phyloP scores from a whole-genome alignment of 2,113 vertebrate genomes.

The Microcebus griseorufus region DNA sequence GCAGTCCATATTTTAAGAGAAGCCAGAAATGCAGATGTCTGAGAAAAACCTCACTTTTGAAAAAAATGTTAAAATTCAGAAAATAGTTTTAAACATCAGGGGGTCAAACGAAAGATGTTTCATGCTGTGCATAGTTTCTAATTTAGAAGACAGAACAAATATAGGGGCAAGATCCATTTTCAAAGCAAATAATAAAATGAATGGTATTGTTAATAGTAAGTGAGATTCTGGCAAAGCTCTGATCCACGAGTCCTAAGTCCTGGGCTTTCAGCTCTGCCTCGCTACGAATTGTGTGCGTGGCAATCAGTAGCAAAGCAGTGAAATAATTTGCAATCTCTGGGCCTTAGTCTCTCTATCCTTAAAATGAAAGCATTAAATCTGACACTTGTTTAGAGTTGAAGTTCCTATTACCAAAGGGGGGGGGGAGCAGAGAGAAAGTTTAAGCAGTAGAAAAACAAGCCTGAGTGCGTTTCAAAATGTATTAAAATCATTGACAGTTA shows the following conservation, averaged over 20 bases:
- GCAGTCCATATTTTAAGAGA: not conserved
- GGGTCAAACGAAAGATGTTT: not conserved
- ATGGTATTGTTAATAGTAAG: not conserved
- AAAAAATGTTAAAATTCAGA: not conserved
- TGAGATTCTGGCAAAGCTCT: not conserved
- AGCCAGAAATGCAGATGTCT: not conserved
- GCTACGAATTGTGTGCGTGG: not conserved
- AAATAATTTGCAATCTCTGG: not conserved
- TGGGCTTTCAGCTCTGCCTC: not conserved
- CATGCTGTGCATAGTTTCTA: not conserved
- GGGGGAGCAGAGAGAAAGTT: not conserved
- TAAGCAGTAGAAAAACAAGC: not conserved
- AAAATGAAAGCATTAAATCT: not conserved
- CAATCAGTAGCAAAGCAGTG: not conserved
- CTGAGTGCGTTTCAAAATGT: not conserved
- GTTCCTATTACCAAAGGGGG: not conserved
- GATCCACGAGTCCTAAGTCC: fast-evolving
- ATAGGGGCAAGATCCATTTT: not conserved
- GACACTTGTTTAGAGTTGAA: not conserved
- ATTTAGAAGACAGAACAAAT: not conserved
- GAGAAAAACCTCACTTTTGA: not conserved
- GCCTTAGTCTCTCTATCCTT: not conserved
- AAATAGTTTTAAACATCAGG: not conserved
- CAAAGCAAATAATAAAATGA: not conserved
- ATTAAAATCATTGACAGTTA: slow-evolving; percentile 40